Conservation (phyloP, 2,888 invertebrate species). For the Temnothorax ravouxi region DNA sequence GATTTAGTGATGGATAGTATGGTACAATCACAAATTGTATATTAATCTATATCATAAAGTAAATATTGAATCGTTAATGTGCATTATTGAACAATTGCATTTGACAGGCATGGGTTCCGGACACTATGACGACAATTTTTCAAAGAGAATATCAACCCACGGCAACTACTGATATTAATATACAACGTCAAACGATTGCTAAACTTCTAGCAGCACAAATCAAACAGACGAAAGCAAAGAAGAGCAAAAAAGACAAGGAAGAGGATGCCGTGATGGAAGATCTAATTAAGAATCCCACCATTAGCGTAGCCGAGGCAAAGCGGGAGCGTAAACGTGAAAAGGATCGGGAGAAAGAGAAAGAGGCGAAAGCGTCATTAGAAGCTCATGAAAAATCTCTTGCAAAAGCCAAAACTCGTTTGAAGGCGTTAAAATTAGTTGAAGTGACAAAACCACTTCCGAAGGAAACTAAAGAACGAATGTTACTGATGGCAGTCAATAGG, state of each 20-base stretch:
- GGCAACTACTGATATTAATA: slow-evolving; percentile 93
- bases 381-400: slow-evolving; percentile 84
- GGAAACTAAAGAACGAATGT: slow-evolving; percentile 90
- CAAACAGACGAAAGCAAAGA: slow-evolving; percentile 88
- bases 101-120: slow-evolving; percentile 91
- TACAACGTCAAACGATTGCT: slow-evolving; percentile 92
- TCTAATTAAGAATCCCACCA: slow-evolving; percentile 86
- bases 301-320: slow-evolving; percentile 85
- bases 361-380: slow-evolving; percentile 84
- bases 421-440: slow-evolving; percentile 93
- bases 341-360: slow-evolving; percentile 85
- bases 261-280: slow-evolving; percentile 88
- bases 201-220: slow-evolving; percentile 90
- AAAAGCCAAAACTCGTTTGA: slow-evolving; percentile 87
- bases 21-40: slow-evolving; percentile 83
- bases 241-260: slow-evolving; percentile 87
- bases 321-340: slow-evolving; percentile 84
- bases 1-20: slow-evolving; percentile 90
- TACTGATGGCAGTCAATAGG: slow-evolving; percentile 91
- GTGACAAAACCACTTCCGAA: slow-evolving; percentile 93
- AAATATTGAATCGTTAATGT: not conserved
- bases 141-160: slow-evolving; percentile 95
- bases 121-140: slow-evolving; percentile 93
- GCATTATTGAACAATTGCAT: slow-evolving; percentile 33
- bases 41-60: not conserved